These are phyloP conservation scores for Serranus cabrilla DNA, from an alignment of 2,797 vertebrate genomes.

Conservation along the genomic window DNA sequence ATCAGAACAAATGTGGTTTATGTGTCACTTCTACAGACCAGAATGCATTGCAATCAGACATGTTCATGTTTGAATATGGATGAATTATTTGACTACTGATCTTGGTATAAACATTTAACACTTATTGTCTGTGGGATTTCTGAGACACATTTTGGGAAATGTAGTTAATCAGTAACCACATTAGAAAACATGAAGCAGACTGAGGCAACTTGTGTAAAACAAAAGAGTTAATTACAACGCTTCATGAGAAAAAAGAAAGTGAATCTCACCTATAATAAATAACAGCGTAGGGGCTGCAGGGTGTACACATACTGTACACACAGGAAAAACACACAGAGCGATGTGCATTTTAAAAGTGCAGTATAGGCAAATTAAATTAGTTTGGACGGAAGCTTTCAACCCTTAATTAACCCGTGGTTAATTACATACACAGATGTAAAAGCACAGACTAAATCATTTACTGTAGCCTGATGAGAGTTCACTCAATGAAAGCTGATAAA, in stretches of 20 bases:
- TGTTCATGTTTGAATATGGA: not conserved
- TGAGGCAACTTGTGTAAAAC: constrained; percentile 9
- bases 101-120: not conserved
- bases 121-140: not conserved
- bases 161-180: not conserved
- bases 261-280: not conserved
- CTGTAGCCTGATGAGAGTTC: not conserved
- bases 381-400: constrained; percentile 15
- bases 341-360: constrained; percentile 1
- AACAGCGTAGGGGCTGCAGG: not conserved
- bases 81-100: too few relatives aligned
- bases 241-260: constrained; percentile 5
- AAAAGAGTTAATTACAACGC: constrained; percentile 19
- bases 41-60: constrained; percentile 6
- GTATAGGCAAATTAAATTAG: constrained; percentile 34
- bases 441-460: constrained; percentile 21
- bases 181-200: not conserved
- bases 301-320: not conserved
- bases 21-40: not conserved
- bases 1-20: too few relatives aligned
- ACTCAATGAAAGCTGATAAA: constrained; percentile 28
- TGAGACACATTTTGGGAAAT: not conserved
- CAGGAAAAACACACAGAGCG: not conserved
- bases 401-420: constrained; percentile 46
- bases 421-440: constrained; percentile 41